These are phyloP conservation scores for Chrysolina haemoptera DNA, from an alignment of 2,888 invertebrate species.

Conservation along the genomic window DNA sequence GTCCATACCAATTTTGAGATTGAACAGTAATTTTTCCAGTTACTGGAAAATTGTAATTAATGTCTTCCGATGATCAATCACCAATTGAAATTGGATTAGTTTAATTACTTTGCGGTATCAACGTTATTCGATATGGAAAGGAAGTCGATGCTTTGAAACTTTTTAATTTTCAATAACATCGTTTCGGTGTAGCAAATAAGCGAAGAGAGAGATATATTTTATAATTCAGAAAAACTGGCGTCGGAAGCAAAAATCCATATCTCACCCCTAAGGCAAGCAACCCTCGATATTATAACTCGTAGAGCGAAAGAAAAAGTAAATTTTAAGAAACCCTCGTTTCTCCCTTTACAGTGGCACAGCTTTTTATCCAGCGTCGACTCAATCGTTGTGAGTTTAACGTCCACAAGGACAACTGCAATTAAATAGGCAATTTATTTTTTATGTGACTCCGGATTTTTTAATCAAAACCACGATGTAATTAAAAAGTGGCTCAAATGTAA, in stretches of 20 bases:
- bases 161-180: conserved; percentile 62
- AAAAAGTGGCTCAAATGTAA: conserved; percentile 64
- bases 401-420: conserved; percentile 61
- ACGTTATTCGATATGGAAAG: conserved; percentile 38
- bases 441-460: conserved; percentile 68
- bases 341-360: conserved; percentile 65
- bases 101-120: conserved; percentile 47
- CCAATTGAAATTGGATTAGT: conserved; percentile 47
- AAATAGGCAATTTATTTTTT: conserved; percentile 71
- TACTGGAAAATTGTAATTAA: conserved; percentile 45
- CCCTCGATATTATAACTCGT: conserved; percentile 70
- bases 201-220: conserved; percentile 65
- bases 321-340: conserved; percentile 68
- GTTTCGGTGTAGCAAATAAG: conserved; percentile 49
- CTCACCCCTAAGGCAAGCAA: conserved; percentile 53
- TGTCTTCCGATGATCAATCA: conserved; percentile 50
- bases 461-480: conserved; percentile 68
- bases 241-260: conserved; percentile 71
- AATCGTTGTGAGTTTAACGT: conserved; percentile 47
- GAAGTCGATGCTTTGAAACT: conserved; percentile 47
- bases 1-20: background rate
- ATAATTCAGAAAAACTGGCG: conserved; percentile 69
- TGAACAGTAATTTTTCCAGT: background rate
- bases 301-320: conserved; percentile 70
- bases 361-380: conserved; percentile 52